A percentile compares a stretch with the other conserved stretches of the same genome.
These are phyloP conservation scores for Camponotus vicinus DNA, from an alignment of 1,140 invertebrate species.

Conservation along the genomic window DNA sequence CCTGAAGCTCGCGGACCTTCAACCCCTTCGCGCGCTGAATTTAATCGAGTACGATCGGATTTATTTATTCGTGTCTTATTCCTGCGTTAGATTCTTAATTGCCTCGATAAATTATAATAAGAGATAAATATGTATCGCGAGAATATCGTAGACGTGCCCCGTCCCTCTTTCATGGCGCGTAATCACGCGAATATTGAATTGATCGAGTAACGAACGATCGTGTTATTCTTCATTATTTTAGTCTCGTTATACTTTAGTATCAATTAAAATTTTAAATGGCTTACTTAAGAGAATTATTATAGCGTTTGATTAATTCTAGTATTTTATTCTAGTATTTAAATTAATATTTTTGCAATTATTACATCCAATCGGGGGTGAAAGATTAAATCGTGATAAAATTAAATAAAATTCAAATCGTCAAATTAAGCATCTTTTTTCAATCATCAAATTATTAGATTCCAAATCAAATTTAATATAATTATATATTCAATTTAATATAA, in stretches of 20 bases:
- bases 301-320: too few relatives aligned
- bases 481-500: too few relatives aligned
- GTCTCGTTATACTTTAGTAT: background rate
- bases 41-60: slow-evolving; percentile 8
- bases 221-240: background rate
- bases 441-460: background rate
- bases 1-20: slow-evolving; percentile 25
- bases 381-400: too few relatives aligned
- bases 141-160: background rate
- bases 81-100: background rate
- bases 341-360: too few relatives aligned
- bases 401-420: too few relatives aligned
- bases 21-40: slow-evolving; percentile 7
- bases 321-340: too few relatives aligned
- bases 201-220: background rate
- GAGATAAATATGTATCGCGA: background rate
- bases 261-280: background rate
- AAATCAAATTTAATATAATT: background rate
- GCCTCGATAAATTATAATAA: background rate
- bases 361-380: too few relatives aligned
- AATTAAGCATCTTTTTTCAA: too few relatives aligned
- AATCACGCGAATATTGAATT: background rate
- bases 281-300: too few relatives aligned
- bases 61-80: background rate
- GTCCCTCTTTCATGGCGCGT: background rate